Base-by-base conservation (phyloP, 1,140 invertebrate genomes). In the Ericerus pela region DNA sequence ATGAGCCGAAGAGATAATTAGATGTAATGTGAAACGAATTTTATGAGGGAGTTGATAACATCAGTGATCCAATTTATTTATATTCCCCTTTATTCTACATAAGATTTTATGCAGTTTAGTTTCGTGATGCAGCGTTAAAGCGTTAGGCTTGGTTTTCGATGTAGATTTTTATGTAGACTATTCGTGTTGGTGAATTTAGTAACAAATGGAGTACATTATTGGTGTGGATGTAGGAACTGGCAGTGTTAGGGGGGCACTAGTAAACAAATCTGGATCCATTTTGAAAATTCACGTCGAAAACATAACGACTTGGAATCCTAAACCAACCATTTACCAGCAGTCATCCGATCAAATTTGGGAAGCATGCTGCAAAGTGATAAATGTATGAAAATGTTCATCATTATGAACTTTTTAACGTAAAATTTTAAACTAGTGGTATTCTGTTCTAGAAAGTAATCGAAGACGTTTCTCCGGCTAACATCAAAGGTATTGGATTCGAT, bases 191-290 rank as follows among this genome's bases (percentile, higher is more conserved):
- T n/a, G n/a, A n/a, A n/a, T n/a, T n/a, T n/a, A n/a, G 12, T 29
- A 14, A 57, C 16, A 10, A 41, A 60, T 30, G 18, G 65, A 69
- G 59, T 83, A 79, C 67, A 92, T 85, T 69, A 76, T 96, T 64
- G 91, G 91, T 54, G 87, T 97, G 18, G 93, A 97, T 72, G 90
- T 96, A 20, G 93, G 93, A 24, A 92, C 90, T 6, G 83, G 82
- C 31, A 94, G 90, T 73, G 88, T 80, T 11, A 69, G 93, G 58
- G 88, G 84, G 18, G 90, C 83, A 30, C 66, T 96, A 22, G 81
- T 93, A 10, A 67, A 73, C 33, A 64, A 71, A 1, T 64, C 72
- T 37, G 91, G 91, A 1, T 74, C 77, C 62, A 72, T 93, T 18
- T 31, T 82, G 2, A 75, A 77, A 61, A 71, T 73, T 28, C 69